Evolutionary conservation across 2,113 vertebrate species (phyloP).

Genomic region (Baryphthengus martii): DNA sequence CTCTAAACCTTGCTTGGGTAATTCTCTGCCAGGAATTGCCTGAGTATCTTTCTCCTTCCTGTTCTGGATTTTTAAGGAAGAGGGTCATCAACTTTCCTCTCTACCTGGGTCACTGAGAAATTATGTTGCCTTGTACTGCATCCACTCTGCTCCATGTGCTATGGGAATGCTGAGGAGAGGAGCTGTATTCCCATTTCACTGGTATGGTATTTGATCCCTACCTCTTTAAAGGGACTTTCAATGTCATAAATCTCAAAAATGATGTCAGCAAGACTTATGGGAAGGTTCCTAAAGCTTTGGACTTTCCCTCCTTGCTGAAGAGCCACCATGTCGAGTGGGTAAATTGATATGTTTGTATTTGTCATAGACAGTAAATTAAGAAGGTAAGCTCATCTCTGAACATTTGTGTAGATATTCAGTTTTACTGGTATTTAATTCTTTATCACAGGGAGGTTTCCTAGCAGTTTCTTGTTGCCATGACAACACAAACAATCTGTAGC

Average conservation of each 20-base stretch:
- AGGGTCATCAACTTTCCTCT: background rate
- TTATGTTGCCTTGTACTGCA: accelerated
- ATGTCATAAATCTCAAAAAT: background rate
- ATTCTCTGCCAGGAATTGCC: background rate
- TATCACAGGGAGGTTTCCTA: background rate
- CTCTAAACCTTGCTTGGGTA: background rate
- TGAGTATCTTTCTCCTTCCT: background rate
- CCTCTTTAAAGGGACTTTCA: background rate
- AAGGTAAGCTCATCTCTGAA: background rate
- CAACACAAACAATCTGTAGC: background rate
- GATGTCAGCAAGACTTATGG: background rate
- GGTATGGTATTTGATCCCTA: background rate
- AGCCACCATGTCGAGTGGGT: background rate
- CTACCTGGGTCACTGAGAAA: background rate
- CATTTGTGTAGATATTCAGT: background rate
- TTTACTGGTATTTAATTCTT: background rate
- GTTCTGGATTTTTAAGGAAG: background rate
- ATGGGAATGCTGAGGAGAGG: background rate
- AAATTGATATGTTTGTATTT: background rate
- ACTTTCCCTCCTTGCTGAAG: background rate
- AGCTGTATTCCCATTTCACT: background rate
- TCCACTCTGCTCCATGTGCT: background rate
- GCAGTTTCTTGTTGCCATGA: background rate
- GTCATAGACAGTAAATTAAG: background rate
- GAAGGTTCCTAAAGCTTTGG: background rate